phyloP scores from a whole-genome alignment of 2,113 vertebrate species.

The Scophthalmus maximus region DNA sequence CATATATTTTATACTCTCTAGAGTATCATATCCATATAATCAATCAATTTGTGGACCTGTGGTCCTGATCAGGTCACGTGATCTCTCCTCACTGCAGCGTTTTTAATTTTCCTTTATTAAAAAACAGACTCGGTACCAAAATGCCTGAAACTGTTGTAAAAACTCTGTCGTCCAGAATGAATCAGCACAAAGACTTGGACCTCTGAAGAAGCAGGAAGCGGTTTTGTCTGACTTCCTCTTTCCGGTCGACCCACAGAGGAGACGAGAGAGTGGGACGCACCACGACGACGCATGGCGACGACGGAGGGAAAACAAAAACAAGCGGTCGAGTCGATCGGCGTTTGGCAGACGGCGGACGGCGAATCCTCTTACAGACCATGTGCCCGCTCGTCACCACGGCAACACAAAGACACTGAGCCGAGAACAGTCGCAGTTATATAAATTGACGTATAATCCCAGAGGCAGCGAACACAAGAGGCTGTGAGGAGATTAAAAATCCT shows the following conservation, averaged over 20 bases:
- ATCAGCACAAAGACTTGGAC: slow-evolving; percentile 42
- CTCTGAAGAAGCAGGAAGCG: slow-evolving; percentile 53
- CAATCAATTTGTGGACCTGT: no score
- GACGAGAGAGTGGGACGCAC: not conserved
- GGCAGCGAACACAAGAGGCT: not conserved
- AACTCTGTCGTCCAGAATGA: no score
- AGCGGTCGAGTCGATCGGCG: not conserved
- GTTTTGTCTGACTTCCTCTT: slow-evolving; percentile 56
- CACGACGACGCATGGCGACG: not conserved
- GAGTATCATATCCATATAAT: no score
- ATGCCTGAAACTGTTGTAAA: no score
- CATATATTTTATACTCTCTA: no score
- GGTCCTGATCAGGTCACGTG: no score
- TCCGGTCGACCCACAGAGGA: slow-evolving; percentile 12
- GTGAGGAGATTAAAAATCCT: slow-evolving; percentile 12
- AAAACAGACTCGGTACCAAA: no score
- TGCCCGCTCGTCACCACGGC: slow-evolving; percentile 19
- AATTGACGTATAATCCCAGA: not conserved
- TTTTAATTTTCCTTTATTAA: no score
- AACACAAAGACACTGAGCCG: not conserved
- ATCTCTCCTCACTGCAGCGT: no score
- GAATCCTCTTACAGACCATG: slow-evolving; percentile 46
- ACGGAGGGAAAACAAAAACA: not conserved
- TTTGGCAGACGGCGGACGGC: not conserved
- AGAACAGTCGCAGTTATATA: slow-evolving; percentile 15